Conservation (phyloP, 2,888 invertebrate genomes). For the Dynastes tityus region DNA sequence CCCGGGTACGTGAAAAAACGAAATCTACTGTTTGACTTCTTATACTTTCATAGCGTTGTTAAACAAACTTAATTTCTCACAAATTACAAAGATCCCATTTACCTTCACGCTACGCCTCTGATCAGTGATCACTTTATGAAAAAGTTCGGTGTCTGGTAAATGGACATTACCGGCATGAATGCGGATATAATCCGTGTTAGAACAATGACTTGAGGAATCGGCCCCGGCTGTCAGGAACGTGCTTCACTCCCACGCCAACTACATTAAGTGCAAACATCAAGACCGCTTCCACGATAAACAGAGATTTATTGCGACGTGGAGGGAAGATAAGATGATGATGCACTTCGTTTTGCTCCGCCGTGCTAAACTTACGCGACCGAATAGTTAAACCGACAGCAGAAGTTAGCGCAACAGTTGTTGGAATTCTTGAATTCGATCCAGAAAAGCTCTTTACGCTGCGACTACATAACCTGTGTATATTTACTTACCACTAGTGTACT, state of each 20-base stretch:
- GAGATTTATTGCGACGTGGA: constrained; percentile 28
- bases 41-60: too few species aligned
- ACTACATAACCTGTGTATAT: background rate
- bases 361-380: background rate
- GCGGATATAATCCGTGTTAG: constrained; percentile 28
- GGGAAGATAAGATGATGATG: constrained; percentile 32
- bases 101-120: background rate
- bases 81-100: background rate
- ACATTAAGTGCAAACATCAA: constrained; percentile 34
- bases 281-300: constrained; percentile 33
- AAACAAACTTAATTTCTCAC: too few species aligned
- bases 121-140: background rate
- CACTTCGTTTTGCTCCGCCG: background rate
- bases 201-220: constrained; percentile 23
- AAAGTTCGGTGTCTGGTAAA: constrained; percentile 1
- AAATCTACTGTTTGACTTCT: too few species aligned
- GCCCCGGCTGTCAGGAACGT: constrained; percentile 22
- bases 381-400: background rate
- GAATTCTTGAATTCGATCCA: constrained; percentile 38
- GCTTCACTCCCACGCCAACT: constrained; percentile 29
- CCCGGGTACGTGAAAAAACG: too few species aligned
- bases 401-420: constrained; percentile 17
- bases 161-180: constrained; percentile 29
- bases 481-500: background rate
- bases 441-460: constrained; percentile 16